Base-by-base conservation (phyloP, 1,140 invertebrate genomes). In the Drosophila fuyamai region DNA sequence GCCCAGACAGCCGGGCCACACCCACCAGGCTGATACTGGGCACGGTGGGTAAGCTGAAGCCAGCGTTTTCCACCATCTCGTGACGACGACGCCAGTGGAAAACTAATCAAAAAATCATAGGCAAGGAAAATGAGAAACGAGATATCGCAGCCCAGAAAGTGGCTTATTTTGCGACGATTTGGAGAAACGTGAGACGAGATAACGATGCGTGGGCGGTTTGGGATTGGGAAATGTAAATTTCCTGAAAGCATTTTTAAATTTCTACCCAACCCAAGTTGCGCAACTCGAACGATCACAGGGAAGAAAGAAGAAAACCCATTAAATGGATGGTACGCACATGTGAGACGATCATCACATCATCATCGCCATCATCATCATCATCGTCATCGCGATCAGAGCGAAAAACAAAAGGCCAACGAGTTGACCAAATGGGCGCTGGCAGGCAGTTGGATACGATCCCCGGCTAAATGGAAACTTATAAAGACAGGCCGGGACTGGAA, bases 21-120 rank as follows among this genome's bases (percentile, higher is more conserved):
- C 84, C 84, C 84, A 74, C 84, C 76, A 80, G 58, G 51, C 60
- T 89, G 63, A 81, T 89, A 72, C 66, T 89, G 68, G 84, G 84
- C 58, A 81, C 84, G 68, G 77, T 89, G 68, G 84, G 85, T 65
- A 89, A 89, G 77, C 77, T 89, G 55, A 89, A 89, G 80, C 80
- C 84, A 75, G 80, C 84, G 58, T 89, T 89, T 89, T 89, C 84
- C 84, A 89, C 84, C 61, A 89, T 89, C 65, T 89, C 84, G 68
- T 89, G 84, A 88, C 80, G 68, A 75, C 77, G 57, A 72, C 40
- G 43, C 61, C 74, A 60, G 61, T 58, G 66, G 65, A 72, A 76
- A 79, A 60, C 58, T 57, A 78, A 78, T 66, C 50, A 71, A 63
- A 76, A 62, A 29, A 27, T 12, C 36, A 43, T 27, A 48, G 60